A percentile compares a stretch with the other conserved stretches of the same genome.
Conservation (phyloP, 2,797 vertebrate species). For the Rhinichthys osculus region DNA sequence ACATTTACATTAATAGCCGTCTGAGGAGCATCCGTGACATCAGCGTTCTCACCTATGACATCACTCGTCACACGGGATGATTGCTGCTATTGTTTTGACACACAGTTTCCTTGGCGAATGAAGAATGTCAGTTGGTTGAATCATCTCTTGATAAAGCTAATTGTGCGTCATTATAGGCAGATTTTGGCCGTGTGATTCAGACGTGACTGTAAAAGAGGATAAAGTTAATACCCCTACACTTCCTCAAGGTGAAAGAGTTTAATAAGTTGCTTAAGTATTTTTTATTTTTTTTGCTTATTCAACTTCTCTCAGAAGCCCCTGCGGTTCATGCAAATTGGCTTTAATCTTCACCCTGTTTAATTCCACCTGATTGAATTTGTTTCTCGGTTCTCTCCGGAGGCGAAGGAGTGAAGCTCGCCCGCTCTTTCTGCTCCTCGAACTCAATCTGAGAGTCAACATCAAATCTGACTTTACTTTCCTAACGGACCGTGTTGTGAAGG, state of each 20-base stretch:
- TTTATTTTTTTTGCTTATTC: constrained; percentile 36
- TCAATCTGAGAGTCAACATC: neutral
- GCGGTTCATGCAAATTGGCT: constrained; percentile 45
- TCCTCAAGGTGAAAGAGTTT: constrained; percentile 43
- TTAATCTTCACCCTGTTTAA: constrained; percentile 46
- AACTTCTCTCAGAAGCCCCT: constrained; percentile 25
- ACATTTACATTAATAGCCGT: constrained; percentile 2
- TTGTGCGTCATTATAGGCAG: neutral
- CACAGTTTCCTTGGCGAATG: neutral
- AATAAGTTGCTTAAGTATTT: constrained; percentile 25
- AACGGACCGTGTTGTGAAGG: neutral
- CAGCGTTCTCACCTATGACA: neutral
- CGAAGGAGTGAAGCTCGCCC: neutral
- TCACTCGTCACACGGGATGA: neutral
- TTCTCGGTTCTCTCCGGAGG: constrained; percentile 18
- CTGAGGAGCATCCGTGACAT: neutral
- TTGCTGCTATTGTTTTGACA: neutral
- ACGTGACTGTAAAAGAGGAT: constrained; percentile 16
- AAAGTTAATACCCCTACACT: neutral
- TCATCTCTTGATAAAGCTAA: constrained; percentile 8
- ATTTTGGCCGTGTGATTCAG: neutral
- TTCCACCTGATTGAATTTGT: constrained; percentile 49
- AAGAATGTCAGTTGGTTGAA: constrained; percentile 12
- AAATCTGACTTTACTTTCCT: neutral
- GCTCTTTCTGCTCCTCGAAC: constrained; percentile 10